These are phyloP conservation scores for Leptothorax acervorum DNA, from an alignment of 2,888 invertebrate genomes.

Conservation along the genomic window DNA sequence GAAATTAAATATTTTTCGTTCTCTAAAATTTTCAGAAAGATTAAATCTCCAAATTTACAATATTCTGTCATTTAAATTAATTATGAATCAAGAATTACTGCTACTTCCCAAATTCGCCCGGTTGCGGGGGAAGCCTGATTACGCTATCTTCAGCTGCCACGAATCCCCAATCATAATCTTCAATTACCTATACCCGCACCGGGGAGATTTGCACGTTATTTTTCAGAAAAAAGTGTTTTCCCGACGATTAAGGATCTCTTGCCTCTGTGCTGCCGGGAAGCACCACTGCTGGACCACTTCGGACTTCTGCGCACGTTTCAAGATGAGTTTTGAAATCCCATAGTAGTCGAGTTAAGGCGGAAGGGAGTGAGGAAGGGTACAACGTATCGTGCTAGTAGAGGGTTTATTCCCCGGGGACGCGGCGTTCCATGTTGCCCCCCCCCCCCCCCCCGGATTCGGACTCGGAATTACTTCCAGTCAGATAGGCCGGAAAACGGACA, in stretches of 20 bases:
- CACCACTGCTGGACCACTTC: constrained; percentile 18
- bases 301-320: constrained; percentile 59
- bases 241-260: constrained; percentile 25
- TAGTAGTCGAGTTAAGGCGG: constrained; percentile 18
- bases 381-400: background rate
- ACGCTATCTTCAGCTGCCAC: background rate
- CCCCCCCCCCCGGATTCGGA: constrained; percentile 44
- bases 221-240: background rate
- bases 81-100: background rate
- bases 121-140: background rate
- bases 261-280: background rate
- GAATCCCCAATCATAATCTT: constrained; percentile 29
- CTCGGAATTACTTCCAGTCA: constrained; percentile 62
- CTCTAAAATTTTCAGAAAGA: background rate
- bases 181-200: constrained; percentile 15
- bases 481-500: constrained; percentile 47
- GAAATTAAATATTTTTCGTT: background rate
- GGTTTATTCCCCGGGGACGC: constrained; percentile 54
- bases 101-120: background rate
- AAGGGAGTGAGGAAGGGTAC: background rate
- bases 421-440: constrained; percentile 56
- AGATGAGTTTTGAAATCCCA: constrained; percentile 61
- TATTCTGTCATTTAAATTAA: background rate
- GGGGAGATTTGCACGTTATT: constrained; percentile 4
- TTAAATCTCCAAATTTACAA: background rate